Conservation (phyloP, 2,888 invertebrate genomes). For the Zygogramma bicolorata region DNA sequence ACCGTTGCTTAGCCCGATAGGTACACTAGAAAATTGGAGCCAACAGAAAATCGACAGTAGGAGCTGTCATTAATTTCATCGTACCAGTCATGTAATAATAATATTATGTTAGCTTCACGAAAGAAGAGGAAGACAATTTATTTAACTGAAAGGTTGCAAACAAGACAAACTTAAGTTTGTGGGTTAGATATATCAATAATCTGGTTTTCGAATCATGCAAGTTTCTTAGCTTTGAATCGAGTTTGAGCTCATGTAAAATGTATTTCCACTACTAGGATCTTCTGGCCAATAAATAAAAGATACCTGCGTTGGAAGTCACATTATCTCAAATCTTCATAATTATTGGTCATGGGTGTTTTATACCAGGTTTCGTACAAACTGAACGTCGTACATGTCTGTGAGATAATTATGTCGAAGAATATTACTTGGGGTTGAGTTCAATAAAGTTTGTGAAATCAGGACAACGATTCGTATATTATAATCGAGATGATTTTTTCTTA, state of each 20-base stretch:
- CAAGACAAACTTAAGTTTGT: neutral
- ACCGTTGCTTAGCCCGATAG: neutral
- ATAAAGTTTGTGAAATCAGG: too few relatives aligned
- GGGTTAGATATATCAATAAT: neutral
- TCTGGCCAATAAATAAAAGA: slow-evolving; percentile 42
- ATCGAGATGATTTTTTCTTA: neutral
- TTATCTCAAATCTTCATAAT: slow-evolving; percentile 34
- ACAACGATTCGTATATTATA: too few relatives aligned
- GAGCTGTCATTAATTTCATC: neutral
- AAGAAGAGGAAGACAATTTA: too few relatives aligned
- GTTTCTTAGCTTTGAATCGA: neutral
- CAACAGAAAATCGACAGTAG: neutral
- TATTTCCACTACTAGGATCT: slow-evolving; percentile 40
- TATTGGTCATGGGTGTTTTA: slow-evolving; percentile 30
- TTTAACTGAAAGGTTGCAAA: too few relatives aligned
- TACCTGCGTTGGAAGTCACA: slow-evolving; percentile 32
- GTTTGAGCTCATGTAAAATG: slow-evolving; percentile 23
- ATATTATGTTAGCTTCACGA: too few relatives aligned
- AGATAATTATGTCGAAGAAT: neutral
- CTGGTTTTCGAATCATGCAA: neutral
- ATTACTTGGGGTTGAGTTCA: neutral
- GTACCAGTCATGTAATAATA: too few relatives aligned
- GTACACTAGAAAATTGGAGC: neutral
- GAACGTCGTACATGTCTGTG: neutral
- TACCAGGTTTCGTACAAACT: slow-evolving; percentile 2